Percentiles rank a stretch among this genome's conserved stretches.
Evolutionary conservation across 2,888 invertebrate genomes (phyloP).

Genomic region (Balanococcus diminutus): DNA sequence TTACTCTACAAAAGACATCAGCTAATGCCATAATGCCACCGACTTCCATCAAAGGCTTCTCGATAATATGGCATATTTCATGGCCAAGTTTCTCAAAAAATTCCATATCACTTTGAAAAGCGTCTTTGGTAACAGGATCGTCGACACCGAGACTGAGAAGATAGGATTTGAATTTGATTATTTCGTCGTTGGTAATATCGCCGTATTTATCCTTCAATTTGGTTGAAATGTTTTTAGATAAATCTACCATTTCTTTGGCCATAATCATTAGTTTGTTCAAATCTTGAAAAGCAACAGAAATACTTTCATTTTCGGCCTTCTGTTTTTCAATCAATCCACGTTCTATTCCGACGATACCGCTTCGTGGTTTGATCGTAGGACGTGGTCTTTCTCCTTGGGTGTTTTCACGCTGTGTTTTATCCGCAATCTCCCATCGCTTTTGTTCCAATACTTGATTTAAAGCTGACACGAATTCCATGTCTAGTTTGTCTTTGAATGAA

Average conservation of each 20-base stretch:
- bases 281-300: conserved; percentile 93
- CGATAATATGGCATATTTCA: conserved; percentile 82
- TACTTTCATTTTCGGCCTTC: conserved; percentile 88
- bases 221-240: conserved; percentile 88
- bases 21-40: conserved; percentile 97
- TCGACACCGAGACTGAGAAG: conserved; percentile 95
- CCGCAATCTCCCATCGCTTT: conserved; percentile 66
- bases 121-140: conserved; percentile 94
- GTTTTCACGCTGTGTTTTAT: neutral
- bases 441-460: conserved; percentile 70
- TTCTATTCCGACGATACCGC: conserved; percentile 96
- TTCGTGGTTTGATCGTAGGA: conserved; percentile 70
- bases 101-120: conserved; percentile 63
- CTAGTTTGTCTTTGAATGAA: conserved; percentile 84
- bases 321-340: conserved; percentile 88
- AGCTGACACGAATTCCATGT: conserved; percentile 68
- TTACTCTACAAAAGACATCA: conserved; percentile 96
- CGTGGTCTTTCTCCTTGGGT: neutral
- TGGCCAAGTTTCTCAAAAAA: conserved; percentile 69
- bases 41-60: conserved; percentile 80
- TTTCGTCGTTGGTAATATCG: conserved; percentile 96
- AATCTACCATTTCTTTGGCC: conserved; percentile 95
- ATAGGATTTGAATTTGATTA: conserved; percentile 93
- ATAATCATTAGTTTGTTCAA: conserved; percentile 85
- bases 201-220: conserved; percentile 94